Evolutionary conservation across 2,113 vertebrate genomes (phyloP).

Genomic region (Lagenorhynchus albirostris): DNA sequence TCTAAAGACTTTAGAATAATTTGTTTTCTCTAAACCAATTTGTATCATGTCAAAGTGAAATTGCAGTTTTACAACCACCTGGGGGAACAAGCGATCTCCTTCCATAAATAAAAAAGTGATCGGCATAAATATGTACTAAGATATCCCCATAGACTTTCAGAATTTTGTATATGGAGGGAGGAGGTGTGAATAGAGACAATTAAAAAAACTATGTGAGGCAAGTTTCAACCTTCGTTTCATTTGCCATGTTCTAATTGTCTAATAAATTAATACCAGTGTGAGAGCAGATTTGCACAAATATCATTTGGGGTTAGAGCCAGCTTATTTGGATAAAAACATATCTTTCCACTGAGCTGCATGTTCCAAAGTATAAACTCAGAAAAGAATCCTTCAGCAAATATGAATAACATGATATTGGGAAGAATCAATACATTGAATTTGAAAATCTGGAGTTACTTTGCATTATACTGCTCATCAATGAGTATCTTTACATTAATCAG

Average conservation of each 20-base stretch:
- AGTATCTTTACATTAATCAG: neutral
- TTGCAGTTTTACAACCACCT: slow-evolving; percentile 78
- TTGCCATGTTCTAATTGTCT: slow-evolving; percentile 38
- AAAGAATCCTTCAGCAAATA: neutral
- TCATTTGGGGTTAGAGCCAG: neutral
- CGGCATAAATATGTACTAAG: slow-evolving; percentile 79
- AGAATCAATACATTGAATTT: neutral
- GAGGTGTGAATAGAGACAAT: neutral
- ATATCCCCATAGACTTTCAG: slow-evolving; percentile 68
- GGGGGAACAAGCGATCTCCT: slow-evolving; percentile 73
- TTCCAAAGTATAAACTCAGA: neutral
- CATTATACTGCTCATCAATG: neutral
- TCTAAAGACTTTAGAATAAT: slow-evolving; percentile 80
- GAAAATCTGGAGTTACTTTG: neutral
- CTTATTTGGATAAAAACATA: neutral
- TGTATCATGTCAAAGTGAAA: slow-evolving; percentile 82
- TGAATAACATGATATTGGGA: neutral
- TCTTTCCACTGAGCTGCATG: neutral
- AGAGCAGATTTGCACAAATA: neutral
- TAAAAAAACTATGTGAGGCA: slow-evolving; percentile 16
- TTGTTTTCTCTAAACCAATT: slow-evolving; percentile 84
- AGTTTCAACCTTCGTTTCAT: slow-evolving; percentile 2
- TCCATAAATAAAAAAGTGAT: slow-evolving; percentile 81
- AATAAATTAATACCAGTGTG: slow-evolving; percentile 11
- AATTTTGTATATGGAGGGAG: slow-evolving; percentile 45